Base-by-base conservation (phyloP, 2,888 invertebrate species). In the Lingula anatina region DNA sequence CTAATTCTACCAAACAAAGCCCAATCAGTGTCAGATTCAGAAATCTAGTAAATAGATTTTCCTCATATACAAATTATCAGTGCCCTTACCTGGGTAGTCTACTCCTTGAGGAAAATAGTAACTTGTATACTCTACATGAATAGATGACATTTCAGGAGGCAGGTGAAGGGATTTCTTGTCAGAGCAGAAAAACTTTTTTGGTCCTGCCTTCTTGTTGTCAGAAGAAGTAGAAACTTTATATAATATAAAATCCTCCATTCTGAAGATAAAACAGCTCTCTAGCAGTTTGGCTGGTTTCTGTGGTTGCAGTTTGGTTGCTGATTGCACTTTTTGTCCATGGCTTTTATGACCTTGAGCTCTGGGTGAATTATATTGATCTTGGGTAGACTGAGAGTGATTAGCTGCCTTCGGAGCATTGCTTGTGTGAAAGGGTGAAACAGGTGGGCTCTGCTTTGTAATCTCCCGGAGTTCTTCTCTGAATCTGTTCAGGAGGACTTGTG, bases 101-200 rank as follows among this genome's bases (percentile, higher is more conserved):
- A 71, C 64, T 3, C 70, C 71, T 26, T 95, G 94, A 73, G 95
- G 95, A 74, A 96, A 97, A 64, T 75, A 80, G 78, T 92, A 97
- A 73, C 91, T 90, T 1, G 93, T 93, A 60, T 94, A 88, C 74
- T 99, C 97, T 0, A 94, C 88, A 77, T 97, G 96, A n/a, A 97
- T 73, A 26, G 94, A 85, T 20, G 91, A 89, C 62, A 91, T 87
- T 71, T 94, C 93, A 9, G 88, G 87, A 1, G 96, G 96, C 57
- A 95, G 81, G 26, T 86, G 86, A 61, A 90, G 87, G 56, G 86
- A 85, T 68, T 88, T 75, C 60, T 79, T 76, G 62, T 83, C 81
- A 2, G 81, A 79, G 45, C 76, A 63, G 39, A 80, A 62, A 54
- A 90, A 88, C 78, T 91, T 91, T 80, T 90, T 90, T 20, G 86